Percentiles rank a stretch among this genome's conserved stretches.
These are phyloP conservation scores for Paracanthobrama guichenoti DNA, from an alignment of 2,113 vertebrate genomes.

Conservation along the genomic window DNA sequence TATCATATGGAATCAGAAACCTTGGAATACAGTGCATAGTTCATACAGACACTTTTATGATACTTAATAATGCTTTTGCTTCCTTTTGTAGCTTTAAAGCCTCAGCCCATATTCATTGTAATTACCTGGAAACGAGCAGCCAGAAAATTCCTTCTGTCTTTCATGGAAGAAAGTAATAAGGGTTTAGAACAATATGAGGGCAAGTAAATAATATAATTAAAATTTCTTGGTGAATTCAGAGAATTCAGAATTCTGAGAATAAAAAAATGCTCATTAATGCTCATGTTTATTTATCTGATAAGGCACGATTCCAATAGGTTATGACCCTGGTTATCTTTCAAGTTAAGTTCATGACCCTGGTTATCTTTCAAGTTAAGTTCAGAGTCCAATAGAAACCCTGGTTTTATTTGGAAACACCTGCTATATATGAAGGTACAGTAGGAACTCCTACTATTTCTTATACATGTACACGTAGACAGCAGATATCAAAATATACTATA, in stretches of 20 bases:
- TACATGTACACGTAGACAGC: not conserved
- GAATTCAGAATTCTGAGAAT: conserved; percentile 1
- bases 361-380: not conserved
- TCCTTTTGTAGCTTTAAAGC: not conserved
- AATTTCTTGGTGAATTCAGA: not conserved
- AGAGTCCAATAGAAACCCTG: conserved; percentile 1
- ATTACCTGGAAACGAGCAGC: not conserved
- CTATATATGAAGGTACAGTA: not conserved
- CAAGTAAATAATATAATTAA: not conserved
- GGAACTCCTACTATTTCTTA: not conserved
- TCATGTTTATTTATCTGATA: conserved; percentile 7
- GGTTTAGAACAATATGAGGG: not conserved
- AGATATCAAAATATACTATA: not conserved
- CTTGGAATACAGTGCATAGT: not conserved
- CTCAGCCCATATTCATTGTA: not conserved
- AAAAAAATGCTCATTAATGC: not conserved
- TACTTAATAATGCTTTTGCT: not conserved
- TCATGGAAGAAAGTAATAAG: not conserved
- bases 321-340: not conserved
- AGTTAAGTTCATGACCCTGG: not conserved
- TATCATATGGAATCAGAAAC: not conserved
- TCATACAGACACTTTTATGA: not conserved
- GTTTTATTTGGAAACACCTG: not conserved
- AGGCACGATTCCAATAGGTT: not conserved
- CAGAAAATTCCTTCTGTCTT: not conserved